A percentile compares a stretch with the other conserved stretches of the same genome.
phyloP scores from a whole-genome alignment of 2,888 invertebrate genomes.

The Caenorhabditis sp. region DNA sequence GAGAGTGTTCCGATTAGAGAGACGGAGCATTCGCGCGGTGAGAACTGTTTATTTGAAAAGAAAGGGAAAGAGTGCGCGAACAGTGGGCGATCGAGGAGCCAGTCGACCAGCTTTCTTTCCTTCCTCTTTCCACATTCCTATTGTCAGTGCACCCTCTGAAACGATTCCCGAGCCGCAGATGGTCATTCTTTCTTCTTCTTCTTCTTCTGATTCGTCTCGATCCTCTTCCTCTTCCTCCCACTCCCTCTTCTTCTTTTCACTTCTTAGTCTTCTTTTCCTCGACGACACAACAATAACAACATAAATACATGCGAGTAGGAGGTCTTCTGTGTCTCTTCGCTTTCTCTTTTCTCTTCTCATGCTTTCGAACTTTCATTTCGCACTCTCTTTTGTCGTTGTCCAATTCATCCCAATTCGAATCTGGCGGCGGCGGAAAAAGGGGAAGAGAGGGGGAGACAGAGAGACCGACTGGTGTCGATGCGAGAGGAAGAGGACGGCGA shows the following conservation, averaged over 20 bases:
- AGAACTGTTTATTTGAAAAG: conserved; percentile 58
- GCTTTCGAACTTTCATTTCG: conserved; percentile 50
- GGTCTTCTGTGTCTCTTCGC: conserved; percentile 20
- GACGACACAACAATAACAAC: conserved; percentile 54
- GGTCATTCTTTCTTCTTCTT: conserved; percentile 8
- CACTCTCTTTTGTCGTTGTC: conserved; percentile 44
- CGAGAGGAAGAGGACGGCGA: conserved; percentile 3
- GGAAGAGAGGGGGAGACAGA: conserved; percentile 1
- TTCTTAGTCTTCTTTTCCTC: conserved; percentile 22
- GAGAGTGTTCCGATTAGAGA: conserved; percentile 5
- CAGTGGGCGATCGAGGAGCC: neutral
- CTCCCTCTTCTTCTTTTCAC: conserved; percentile 17
- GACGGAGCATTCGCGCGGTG: conserved; percentile 35
- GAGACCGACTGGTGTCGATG: conserved; percentile 6
- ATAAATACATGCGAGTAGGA: conserved; percentile 53
- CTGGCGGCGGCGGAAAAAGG: neutral
- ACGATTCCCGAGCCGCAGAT: conserved; percentile 12
- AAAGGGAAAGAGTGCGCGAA: conserved; percentile 24
- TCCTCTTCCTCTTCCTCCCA: neutral
- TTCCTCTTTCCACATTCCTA: neutral
- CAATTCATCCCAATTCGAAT: conserved; percentile 1
- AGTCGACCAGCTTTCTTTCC: neutral
- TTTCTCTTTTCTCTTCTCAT: neutral
- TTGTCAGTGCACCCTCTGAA: neutral
- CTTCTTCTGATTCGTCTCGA: conserved; percentile 16